These are phyloP conservation scores for Gephyroberyx darwinii DNA, from an alignment of 2,797 vertebrate species.

Conservation along the genomic window DNA sequence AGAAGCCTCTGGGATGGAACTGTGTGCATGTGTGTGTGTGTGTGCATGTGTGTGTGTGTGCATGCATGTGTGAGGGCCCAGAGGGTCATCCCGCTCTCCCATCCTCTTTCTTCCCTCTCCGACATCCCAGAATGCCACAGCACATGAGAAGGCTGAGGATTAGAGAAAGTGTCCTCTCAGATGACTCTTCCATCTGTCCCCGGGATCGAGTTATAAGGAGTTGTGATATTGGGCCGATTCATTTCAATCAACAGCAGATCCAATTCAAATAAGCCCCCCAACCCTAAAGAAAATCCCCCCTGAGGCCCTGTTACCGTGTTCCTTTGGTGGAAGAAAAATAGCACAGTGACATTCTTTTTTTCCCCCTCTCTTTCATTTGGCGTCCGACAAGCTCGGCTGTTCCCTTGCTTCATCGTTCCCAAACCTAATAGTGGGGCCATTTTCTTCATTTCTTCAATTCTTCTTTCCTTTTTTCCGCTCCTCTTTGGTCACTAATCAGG, in stretches of 20 bases:
- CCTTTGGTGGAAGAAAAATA: conserved; percentile 57
- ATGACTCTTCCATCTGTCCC: conserved; percentile 81
- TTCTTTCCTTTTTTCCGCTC: conserved; percentile 46
- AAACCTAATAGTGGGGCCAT: conserved; percentile 58
- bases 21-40: conserved; percentile 12
- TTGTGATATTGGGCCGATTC: conserved; percentile 77
- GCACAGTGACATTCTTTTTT: conserved; percentile 41
- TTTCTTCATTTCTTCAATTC: conserved; percentile 62
- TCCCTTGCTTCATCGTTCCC: conserved; percentile 51
- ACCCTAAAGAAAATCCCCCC: conserved; percentile 69
- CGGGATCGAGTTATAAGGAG: conserved; percentile 80
- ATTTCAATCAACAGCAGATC: conserved; percentile 83
- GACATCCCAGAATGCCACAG: conserved; percentile 70
- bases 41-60: background rate
- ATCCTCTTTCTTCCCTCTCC: conserved; percentile 60
- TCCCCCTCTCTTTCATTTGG: conserved; percentile 38
- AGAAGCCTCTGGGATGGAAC: conserved; percentile 38
- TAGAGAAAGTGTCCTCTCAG: conserved; percentile 79
- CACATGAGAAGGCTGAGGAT: conserved; percentile 78
- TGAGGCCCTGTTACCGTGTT: conserved; percentile 61
- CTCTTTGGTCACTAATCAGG: conserved; percentile 80
- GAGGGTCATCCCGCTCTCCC: conserved; percentile 67
- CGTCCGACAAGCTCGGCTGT: conserved; percentile 36
- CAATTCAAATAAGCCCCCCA: conserved; percentile 75
- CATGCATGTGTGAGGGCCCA: conserved; percentile 16